These are phyloP conservation scores for Rhombomys opimus DNA, from an alignment of 2,113 vertebrate genomes.

Conservation along the genomic window DNA sequence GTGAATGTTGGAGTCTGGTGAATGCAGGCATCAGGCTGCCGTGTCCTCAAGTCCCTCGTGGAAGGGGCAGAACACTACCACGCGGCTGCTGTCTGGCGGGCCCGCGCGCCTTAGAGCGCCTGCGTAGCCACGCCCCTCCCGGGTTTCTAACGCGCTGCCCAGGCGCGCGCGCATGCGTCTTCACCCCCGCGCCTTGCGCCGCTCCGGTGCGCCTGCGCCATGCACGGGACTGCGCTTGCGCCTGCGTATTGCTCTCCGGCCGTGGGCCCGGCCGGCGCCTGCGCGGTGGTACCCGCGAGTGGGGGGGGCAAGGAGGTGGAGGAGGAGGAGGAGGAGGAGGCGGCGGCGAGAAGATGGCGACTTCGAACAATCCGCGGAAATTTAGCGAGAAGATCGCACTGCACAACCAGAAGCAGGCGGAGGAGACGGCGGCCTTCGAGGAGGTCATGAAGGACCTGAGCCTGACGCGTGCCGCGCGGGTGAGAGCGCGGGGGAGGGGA, in stretches of 20 bases:
- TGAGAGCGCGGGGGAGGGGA: constrained; percentile 84
- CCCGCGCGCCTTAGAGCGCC: background rate
- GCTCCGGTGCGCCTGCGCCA: constrained; percentile 64
- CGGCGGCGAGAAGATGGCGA: constrained; percentile 95
- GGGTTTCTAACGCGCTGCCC: rapidly evolving
- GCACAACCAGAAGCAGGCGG: constrained; percentile 97
- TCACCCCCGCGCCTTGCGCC: background rate
- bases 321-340: constrained; percentile 76
- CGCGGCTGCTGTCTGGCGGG: constrained; percentile 58
- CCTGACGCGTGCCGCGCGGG: constrained; percentile 95
- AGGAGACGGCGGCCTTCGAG: constrained; percentile 96
- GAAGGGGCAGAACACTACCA: background rate
- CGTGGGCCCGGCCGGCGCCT: constrained; percentile 72
- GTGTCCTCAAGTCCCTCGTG: background rate
- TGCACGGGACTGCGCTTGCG: background rate
- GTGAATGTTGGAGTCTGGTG: background rate
- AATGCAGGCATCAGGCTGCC: background rate
- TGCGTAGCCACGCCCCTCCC: background rate
- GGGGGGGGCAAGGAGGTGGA: constrained; percentile 62
- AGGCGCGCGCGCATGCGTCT: constrained; percentile 62
- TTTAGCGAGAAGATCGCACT: constrained; percentile 99
- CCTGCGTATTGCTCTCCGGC: constrained; percentile 65
- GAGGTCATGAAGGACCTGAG: constrained; percentile 98
- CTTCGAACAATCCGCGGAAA: constrained; percentile 99
- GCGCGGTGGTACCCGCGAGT: constrained; percentile 56